These are phyloP conservation scores for Alligator sinensis DNA, from an alignment of 2,113 vertebrate species.

Conservation along the genomic window DNA sequence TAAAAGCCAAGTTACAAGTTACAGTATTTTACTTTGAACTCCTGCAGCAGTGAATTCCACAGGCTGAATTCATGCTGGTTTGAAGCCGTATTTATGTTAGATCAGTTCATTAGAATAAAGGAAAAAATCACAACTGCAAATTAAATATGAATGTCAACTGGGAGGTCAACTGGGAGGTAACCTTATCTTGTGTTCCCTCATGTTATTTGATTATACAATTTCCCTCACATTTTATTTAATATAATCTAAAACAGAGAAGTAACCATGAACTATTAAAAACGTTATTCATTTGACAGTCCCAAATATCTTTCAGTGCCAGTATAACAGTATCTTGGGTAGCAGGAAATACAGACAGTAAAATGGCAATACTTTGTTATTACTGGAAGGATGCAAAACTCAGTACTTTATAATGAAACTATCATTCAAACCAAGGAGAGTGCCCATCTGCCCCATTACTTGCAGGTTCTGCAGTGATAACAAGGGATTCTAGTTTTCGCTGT, in stretches of 20 bases:
- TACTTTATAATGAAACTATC: neutral
- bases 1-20: neutral
- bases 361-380: neutral
- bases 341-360: neutral
- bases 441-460: neutral
- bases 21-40: neutral
- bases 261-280: neutral
- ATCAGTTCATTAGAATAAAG: neutral
- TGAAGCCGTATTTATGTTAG: neutral
- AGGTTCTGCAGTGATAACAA: neutral
- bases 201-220: neutral
- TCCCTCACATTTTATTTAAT: neutral
- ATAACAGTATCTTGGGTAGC: neutral
- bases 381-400: neutral
- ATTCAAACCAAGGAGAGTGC: neutral
- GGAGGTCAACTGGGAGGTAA: neutral
- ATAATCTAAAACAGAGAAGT: neutral
- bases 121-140: neutral
- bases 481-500: too few species aligned
- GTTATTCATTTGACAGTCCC: neutral
- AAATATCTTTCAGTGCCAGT: neutral
- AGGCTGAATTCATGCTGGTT: neutral
- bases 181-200: neutral
- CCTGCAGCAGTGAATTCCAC: neutral
- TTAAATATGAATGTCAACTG: neutral